phyloP scores from a whole-genome alignment of 2,797 vertebrate genomes.

The Pitangus sulphuratus region DNA sequence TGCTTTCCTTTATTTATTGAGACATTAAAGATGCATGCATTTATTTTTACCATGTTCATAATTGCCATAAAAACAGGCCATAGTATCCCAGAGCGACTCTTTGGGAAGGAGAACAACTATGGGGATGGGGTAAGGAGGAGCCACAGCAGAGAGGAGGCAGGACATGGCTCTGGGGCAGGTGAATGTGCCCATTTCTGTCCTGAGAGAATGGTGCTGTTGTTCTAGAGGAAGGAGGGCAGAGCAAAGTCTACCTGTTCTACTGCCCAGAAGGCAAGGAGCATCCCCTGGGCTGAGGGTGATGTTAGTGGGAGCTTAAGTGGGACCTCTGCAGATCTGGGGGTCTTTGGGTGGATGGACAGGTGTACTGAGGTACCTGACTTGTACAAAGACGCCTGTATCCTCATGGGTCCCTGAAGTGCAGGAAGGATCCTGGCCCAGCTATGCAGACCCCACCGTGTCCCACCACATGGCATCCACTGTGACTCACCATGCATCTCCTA shows the following conservation, averaged over 20 bases:
- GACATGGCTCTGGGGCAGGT: not conserved
- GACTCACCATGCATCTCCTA: not conserved
- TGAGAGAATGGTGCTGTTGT: not conserved
- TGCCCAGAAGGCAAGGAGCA: not conserved
- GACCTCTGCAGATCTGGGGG: not conserved
- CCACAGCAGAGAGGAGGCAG: not conserved
- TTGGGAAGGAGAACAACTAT: not conserved
- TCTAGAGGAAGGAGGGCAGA: not conserved
- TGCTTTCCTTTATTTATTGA: slow-evolving; percentile 67
- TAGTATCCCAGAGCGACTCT: not conserved
- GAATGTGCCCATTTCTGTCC: not conserved
- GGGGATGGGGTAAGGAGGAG: not conserved
- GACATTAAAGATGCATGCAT: slow-evolving; percentile 63
- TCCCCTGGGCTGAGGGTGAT: not conserved
- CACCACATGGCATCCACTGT: not conserved
- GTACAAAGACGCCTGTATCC: not conserved
- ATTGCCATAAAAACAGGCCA: slow-evolving; percentile 52
- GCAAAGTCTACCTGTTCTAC: not conserved
- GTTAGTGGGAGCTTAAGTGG: not conserved
- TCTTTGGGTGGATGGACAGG: not conserved
- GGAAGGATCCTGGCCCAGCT: not conserved
- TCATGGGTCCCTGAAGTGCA: not conserved
- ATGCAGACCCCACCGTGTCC: not conserved
- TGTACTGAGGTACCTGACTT: not conserved
- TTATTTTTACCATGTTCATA: slow-evolving; percentile 69